These are phyloP conservation scores for Amphipoea lucens DNA, from an alignment of 2,888 invertebrate genomes.

Conservation along the genomic window DNA sequence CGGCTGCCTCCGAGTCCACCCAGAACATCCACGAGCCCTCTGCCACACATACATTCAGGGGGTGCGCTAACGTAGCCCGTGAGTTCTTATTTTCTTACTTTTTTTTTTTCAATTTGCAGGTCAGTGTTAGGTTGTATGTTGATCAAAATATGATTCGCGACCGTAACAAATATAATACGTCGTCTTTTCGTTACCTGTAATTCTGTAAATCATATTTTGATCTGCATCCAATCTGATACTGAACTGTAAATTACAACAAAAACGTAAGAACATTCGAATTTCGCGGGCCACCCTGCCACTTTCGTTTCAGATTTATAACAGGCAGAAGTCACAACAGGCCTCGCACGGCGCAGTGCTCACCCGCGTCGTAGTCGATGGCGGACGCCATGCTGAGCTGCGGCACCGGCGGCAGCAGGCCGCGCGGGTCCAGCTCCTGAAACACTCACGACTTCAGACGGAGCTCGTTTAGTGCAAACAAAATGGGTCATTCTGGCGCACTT, in stretches of 20 bases:
- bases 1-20: constrained; percentile 94
- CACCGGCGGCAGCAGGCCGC: constrained; percentile 78
- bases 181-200: neutral
- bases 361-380: constrained; percentile 90
- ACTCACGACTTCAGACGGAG: neutral
- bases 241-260: neutral
- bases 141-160: neutral
- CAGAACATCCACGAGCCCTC: constrained; percentile 93
- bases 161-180: neutral
- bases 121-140: neutral
- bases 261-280: no score
- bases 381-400: constrained; percentile 93
- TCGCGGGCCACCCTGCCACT: neutral
- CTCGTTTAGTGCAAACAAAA: neutral
- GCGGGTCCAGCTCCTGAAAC: constrained; percentile 51
- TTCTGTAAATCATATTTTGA: neutral
- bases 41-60: constrained; percentile 62
- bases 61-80: neutral
- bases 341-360: constrained; percentile 51
- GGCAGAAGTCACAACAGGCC: no score
- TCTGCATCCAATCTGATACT: neutral
- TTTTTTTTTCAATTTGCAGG: neutral
- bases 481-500: no score
- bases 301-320: neutral
- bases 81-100: neutral